Evolutionary conservation across 2,888 invertebrate species (phyloP), one percentile per base, ranked within the genome.

Genomic region (Tipula lateralis): DNA sequence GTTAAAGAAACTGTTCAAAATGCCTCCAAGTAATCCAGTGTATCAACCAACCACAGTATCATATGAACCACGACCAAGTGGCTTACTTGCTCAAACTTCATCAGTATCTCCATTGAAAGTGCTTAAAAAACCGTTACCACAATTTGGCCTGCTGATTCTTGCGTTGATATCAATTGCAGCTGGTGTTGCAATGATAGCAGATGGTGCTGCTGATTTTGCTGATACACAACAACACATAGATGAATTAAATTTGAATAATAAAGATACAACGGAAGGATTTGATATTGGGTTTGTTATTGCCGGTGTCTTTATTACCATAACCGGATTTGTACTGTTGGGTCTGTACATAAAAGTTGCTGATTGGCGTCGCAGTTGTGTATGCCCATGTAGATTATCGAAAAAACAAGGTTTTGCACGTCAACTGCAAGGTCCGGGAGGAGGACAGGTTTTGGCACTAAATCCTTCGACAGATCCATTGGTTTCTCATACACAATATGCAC

Each of bases 11-110:
- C 2, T 9, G 84, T 85, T 39, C 84, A 92, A 90, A 89, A 94
- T 94, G 94, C 93, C 94, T 87, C 92, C 93, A 85, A 91, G 91
- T 86, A 93, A 93, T 88, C 94, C 94, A 85, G 95, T 95, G 83
- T 95, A 95, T 90, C 95, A 95, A 89, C 95, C 95, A 16, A 95
- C 95, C 86, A 95, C 95, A 86, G 94, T 94, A 86, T 94, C 94
- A 85, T 95, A 94, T 89, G 94, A 94, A 89, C 92, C 92, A 87
- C 91, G 87, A 89, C 91, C 85, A 88, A 91, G 87, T 88, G 91
- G 87, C 88, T 89, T 85, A 87, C 88, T 86, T 88, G 90, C 88
- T 30, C 88, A 88, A 86, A 88, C 88, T 44, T 87, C 88, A 80
- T 87, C 88, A 4, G 87, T 87, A 29, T 88, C 88, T 84, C 87